Conservation (phyloP, 2,888 invertebrate genomes). For the Drosophila subsilvestris region DNA sequence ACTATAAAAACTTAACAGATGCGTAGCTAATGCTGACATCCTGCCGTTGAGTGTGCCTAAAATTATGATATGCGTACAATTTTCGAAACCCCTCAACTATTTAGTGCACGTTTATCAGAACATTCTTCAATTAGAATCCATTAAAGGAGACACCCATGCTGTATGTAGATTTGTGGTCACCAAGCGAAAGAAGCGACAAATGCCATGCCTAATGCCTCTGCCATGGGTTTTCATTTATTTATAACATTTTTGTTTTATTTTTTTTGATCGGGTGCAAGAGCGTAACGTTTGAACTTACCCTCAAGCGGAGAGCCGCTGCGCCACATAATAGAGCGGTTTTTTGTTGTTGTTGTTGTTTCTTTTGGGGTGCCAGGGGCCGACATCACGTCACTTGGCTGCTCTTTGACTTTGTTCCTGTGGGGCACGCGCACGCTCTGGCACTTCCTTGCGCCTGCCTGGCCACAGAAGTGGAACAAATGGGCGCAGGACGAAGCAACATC, state of each 20-base stretch:
- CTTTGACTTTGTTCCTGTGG: conserved; percentile 45
- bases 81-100: not conserved
- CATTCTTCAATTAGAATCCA: conserved; percentile 35
- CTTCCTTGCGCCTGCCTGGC: conserved; percentile 76
- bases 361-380: conserved; percentile 27
- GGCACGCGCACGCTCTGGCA: conserved; percentile 78
- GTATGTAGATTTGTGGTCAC: conserved; percentile 51
- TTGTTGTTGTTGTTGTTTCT: conserved; percentile 6
- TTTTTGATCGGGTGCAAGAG: conserved; percentile 64
- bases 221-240: conserved; percentile 40
- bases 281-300: conserved; percentile 66
- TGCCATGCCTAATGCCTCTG: conserved; percentile 64
- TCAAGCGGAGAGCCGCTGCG: not conserved
- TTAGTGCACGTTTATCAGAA: conserved; percentile 17
- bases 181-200: conserved; percentile 54
- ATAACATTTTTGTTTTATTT: conserved; percentile 45
- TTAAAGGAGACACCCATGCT: conserved; percentile 16
- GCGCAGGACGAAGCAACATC: conserved; percentile 61
- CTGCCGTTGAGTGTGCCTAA: not conserved
- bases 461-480: conserved; percentile 78
- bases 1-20: not conserved
- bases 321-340: conserved; percentile 66
- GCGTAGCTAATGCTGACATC: not conserved
- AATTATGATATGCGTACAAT: not conserved
- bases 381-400: conserved; percentile 45